Evolutionary conservation across 2,888 invertebrate species (phyloP).

Genomic region (Pterostichus niger): DNA sequence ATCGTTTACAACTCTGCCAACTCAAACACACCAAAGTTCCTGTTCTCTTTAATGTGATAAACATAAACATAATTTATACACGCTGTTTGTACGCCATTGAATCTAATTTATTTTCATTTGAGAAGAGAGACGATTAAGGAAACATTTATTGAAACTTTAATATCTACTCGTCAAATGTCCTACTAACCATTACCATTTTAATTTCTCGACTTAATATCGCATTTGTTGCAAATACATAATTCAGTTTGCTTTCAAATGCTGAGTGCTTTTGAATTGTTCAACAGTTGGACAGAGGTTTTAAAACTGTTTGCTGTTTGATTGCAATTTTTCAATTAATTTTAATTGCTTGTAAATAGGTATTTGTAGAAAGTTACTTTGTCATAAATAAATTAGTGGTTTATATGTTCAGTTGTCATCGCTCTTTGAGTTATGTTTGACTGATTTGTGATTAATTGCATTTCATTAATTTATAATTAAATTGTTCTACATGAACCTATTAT

Average conservation of each 20-base stretch:
- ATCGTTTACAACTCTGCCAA: constrained; percentile 11
- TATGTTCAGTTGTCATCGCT: neutral
- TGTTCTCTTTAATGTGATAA: constrained; percentile 10
- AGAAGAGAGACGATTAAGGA: constrained; percentile 26
- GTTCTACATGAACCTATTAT: neutral
- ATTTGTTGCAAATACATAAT: constrained; percentile 43
- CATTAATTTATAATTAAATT: neutral
- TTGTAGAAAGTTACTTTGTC: neutral
- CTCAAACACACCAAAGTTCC: constrained; percentile 16
- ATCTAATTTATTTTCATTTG: constrained; percentile 29
- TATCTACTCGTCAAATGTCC: constrained; percentile 48
- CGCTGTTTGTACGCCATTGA: neutral
- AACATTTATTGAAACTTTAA: constrained; percentile 47
- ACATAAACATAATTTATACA: constrained; percentile 30
- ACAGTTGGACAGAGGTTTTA: constrained; percentile 27
- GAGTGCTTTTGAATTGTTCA: constrained; percentile 42
- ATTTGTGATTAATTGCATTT: constrained; percentile 12
- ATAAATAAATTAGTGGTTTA: neutral
- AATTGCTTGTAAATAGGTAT: neutral
- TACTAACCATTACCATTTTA: constrained; percentile 32
- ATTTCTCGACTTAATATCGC: constrained; percentile 42
- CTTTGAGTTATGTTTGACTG: neutral
- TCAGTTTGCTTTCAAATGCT: constrained; percentile 19
- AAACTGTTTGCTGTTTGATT: constrained; percentile 9
- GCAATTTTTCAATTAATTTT: neutral